phyloP scores from a whole-genome alignment of 1,140 invertebrate genomes.

The Meloidogyne hapla region DNA sequence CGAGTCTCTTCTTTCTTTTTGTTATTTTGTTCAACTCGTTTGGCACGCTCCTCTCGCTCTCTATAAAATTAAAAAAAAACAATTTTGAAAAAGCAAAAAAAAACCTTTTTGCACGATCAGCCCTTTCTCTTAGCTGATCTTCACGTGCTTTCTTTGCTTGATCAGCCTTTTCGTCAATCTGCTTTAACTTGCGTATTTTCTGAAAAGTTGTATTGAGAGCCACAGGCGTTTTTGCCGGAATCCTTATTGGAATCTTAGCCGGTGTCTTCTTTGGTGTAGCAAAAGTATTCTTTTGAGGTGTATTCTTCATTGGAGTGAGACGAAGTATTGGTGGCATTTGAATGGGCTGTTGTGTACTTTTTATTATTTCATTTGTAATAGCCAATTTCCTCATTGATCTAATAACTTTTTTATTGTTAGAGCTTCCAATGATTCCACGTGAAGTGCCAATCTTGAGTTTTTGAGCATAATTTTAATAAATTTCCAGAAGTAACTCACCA shows the following conservation, averaged over 20 bases:
- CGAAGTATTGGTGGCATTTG: background rate
- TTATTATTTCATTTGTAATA: too few relatives aligned
- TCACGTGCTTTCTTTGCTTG: conserved; percentile 17
- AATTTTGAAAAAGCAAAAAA: background rate
- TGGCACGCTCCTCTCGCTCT: conserved; percentile 22
- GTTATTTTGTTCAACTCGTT: conserved; percentile 32
- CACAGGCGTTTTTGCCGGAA: too few relatives aligned
- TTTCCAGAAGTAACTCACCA: too few relatives aligned
- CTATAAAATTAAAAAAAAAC: conserved; percentile 12
- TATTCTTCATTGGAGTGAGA: background rate
- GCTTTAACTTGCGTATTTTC: background rate
- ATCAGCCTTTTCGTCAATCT: conserved; percentile 10
- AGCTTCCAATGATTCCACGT: too few relatives aligned
- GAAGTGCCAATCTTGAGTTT: too few relatives aligned
- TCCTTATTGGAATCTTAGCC: too few relatives aligned
- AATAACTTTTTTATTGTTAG: too few relatives aligned
- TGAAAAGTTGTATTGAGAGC: background rate
- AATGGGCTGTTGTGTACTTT: background rate
- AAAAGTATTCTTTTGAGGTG: too few relatives aligned
- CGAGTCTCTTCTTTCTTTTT: conserved; percentile 19
- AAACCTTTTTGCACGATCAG: conserved; percentile 20
- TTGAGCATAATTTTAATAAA: too few relatives aligned
- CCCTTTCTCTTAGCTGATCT: conserved; percentile 23
- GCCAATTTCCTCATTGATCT: too few relatives aligned
- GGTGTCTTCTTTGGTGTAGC: too few relatives aligned